Evolutionary conservation across 1,140 invertebrate species (phyloP).

Genomic region (Zelostemma sp.): DNA sequence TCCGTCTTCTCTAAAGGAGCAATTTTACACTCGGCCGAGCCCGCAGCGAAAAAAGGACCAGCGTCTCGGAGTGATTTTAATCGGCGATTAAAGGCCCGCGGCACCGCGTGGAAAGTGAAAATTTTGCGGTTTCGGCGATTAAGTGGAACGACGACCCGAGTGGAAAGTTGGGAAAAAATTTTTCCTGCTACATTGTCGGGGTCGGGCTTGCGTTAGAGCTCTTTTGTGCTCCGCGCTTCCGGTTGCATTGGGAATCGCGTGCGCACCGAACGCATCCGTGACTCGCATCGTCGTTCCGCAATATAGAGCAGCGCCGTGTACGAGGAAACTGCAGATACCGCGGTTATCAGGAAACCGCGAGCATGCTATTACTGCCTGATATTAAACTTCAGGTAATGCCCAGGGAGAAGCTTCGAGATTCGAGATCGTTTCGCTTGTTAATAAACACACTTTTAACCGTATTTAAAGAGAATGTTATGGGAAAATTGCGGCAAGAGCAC

Average conservation of each 20-base stretch:
- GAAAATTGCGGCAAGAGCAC: too few relatives aligned
- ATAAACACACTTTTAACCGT: too few relatives aligned
- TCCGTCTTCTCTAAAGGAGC: too few relatives aligned
- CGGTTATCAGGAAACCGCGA: slow-evolving; percentile 35
- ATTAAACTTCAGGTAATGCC: slow-evolving; percentile 64
- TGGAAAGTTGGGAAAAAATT: slow-evolving; percentile 30
- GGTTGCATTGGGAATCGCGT: slow-evolving; percentile 37
- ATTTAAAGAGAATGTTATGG: too few relatives aligned
- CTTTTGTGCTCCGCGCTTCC: slow-evolving; percentile 22
- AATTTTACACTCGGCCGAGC: too few relatives aligned
- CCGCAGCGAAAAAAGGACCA: too few relatives aligned
- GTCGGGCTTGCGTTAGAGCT: slow-evolving; percentile 19
- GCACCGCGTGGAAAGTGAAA: slow-evolving; percentile 20
- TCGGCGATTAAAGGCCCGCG: too few relatives aligned
- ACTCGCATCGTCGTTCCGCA: slow-evolving; percentile 39
- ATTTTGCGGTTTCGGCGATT: too few relatives aligned
- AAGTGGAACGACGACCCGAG: too few relatives aligned
- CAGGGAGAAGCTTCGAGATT: background rate
- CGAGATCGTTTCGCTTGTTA: background rate
- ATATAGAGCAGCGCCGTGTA: slow-evolving; percentile 24
- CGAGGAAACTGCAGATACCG: slow-evolving; percentile 13
- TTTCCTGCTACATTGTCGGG: slow-evolving; percentile 3
- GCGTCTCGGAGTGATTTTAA: background rate
- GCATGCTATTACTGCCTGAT: slow-evolving; percentile 64
- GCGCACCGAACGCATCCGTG: slow-evolving; percentile 35